Evolutionary conservation across 2,888 invertebrate species (phyloP).

Genomic region (Pollenia angustigena): DNA sequence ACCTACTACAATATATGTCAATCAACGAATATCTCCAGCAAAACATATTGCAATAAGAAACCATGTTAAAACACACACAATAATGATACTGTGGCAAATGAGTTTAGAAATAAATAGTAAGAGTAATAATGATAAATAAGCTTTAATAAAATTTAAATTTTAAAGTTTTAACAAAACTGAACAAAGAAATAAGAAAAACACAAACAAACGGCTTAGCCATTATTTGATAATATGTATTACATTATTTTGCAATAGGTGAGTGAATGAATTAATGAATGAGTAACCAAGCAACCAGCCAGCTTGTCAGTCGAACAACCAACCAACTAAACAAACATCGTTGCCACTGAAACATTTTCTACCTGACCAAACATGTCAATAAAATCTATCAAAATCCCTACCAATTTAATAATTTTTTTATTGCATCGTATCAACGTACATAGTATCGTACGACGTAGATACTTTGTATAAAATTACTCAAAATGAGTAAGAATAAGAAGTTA

Average conservation of each 20-base stretch:
- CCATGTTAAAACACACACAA: slow-evolving; percentile 17
- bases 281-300: slow-evolving; percentile 22
- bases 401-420: no score
- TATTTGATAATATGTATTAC: not conserved
- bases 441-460: no score
- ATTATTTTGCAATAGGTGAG: slow-evolving; percentile 68
- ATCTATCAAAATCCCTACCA: no score
- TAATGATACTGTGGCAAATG: not conserved
- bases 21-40: slow-evolving; percentile 50
- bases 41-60: slow-evolving; percentile 19
- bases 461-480: no score
- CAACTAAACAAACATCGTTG: slow-evolving; percentile 1
- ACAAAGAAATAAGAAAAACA: slow-evolving; percentile 21
- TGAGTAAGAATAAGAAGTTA: no score
- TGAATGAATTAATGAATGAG: slow-evolving; percentile 56
- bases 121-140: slow-evolving; percentile 12
- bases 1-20: slow-evolving; percentile 59
- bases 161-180: slow-evolving; percentile 32
- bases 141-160: slow-evolving; percentile 50
- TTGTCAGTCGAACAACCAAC: slow-evolving; percentile 14
- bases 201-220: not conserved
- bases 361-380: no score
- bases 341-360: no score
- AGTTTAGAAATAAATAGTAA: not conserved
- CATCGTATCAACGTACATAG: no score